Percentiles rank a stretch among this genome's conserved stretches.
These are phyloP conservation scores for Rattus norvegicus DNA, from an alignment of 2,113 vertebrate genomes.

Conservation along the genomic window GRCr8 NC_086026.1:106621001-106621500, in stretches of 20 bases:
- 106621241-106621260: neutral
- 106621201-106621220: neutral
- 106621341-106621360: neutral
- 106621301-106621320: neutral
- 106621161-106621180: neutral
- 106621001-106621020: neutral
- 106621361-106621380: neutral
- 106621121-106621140: constrained; percentile 19
- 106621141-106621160: neutral
- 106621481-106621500: neutral
- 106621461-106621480: neutral
- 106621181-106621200: neutral
- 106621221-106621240: neutral
- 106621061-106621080: neutral
- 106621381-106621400: neutral
- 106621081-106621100: neutral
- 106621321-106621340: neutral
- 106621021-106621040: neutral
- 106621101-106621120: neutral
- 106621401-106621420: neutral
- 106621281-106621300: neutral
- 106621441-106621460: neutral
- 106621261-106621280: neutral
- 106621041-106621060: neutral
- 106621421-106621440: neutral